Base-by-base conservation (phyloP, 2,888 invertebrate genomes). In the Halictus quadricinctus region DNA sequence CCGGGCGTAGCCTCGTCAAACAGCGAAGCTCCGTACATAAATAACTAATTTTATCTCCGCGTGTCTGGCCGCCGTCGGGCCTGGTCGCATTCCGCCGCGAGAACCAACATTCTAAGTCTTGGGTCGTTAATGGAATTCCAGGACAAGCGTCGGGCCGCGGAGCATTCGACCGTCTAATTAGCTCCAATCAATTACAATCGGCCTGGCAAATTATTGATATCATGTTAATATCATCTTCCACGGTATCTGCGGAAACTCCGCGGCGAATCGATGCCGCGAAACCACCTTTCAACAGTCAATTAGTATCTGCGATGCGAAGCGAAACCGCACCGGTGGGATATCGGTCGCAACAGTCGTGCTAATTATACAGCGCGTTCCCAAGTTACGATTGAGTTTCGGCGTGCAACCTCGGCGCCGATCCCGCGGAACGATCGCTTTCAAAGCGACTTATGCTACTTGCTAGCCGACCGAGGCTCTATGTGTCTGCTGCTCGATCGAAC, bases 381-480 rank as follows among this genome's bases (percentile, higher is more conserved):
- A 88, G 83, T 89, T 89, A 69, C 83, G 81, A 87, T 87, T 79
- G 87, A 87, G 85, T 88, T 89, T 88, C 86, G 72, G 76, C 73
- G 75, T 75, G 72, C 80, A 80, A 85, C 85, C 87, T 87, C 76
- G 79, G 85, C 85, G 80, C 83, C 79, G 85, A 88, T 82, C 83
- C 76, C 12, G 76, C 81, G 70, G 54, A 82, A 80, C 80, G 80
- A 73, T 46, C 73, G 58, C 72, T 72, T 46, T 58, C 58, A 18
- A 64, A 81, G 29, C 18, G 66, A 75, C 82, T 83, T 77, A 43
- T 43, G 41, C 69, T 69, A 69, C 69, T 69, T 69, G 21, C 41
- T 41, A 7, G 41, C 66, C 85, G 36, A 77, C 29, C 64, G 64
- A n/a, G 69, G 29, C 18, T 15, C 58, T 12, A 18, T 64, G 64